A percentile compares a stretch with the other conserved stretches of the same genome.
These are phyloP conservation scores for Aphodius sticticus DNA, from an alignment of 2,888 invertebrate genomes.

Conservation along the genomic window DNA sequence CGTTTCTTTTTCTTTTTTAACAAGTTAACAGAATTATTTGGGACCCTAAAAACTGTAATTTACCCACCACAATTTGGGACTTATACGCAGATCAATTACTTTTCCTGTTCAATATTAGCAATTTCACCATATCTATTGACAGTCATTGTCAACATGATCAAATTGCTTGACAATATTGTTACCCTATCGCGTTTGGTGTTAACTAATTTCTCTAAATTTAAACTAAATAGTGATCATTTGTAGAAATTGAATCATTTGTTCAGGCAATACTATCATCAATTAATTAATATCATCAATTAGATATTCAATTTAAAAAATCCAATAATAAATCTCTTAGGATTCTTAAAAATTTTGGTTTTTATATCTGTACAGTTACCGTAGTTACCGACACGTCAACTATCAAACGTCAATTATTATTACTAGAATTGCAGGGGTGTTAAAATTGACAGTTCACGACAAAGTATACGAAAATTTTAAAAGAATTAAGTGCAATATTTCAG, in stretches of 20 bases:
- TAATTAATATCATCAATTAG: too few species aligned
- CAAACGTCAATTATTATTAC: background rate
- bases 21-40: background rate
- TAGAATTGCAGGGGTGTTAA: background rate
- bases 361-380: constrained; percentile 40
- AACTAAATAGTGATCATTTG: too few species aligned
- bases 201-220: too few species aligned
- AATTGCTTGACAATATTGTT: too few species aligned
- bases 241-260: too few species aligned
- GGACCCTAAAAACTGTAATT: background rate
- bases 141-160: too few species aligned
- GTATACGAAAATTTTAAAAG: background rate
- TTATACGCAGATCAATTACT: too few species aligned
- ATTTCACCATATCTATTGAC: too few species aligned
- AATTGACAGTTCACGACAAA: background rate
- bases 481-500: background rate
- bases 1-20: background rate
- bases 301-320: too few species aligned
- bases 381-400: constrained; percentile 12
- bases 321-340: background rate
- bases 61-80: background rate
- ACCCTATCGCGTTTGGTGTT: too few species aligned
- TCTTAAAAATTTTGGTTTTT: constrained; percentile 34
- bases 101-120: too few species aligned
- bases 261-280: too few species aligned